A percentile compares a stretch with the other conserved stretches of the same genome.
Conservation (phyloP, 1,140 invertebrate genomes). For the Drosophila lacteicornis region DNA sequence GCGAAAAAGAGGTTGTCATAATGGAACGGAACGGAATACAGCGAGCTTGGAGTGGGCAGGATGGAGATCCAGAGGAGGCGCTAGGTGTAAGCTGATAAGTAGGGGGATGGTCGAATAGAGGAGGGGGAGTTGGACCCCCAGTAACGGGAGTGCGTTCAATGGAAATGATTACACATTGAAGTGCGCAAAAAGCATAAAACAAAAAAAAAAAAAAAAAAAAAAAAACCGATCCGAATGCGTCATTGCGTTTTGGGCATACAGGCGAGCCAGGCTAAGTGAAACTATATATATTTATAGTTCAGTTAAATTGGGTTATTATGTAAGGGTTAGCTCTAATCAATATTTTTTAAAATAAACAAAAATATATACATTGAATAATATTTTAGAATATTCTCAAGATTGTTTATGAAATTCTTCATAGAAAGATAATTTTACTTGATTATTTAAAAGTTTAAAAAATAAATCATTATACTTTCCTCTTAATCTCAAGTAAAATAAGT, state of each 20-base stretch:
- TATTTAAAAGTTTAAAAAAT: neutral
- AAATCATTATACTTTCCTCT: too few species aligned
- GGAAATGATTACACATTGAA: slow-evolving; percentile 39
- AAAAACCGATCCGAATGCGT: slow-evolving; percentile 40
- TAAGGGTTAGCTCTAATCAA: neutral
- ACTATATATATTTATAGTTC: neutral
- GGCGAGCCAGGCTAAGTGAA: neutral
- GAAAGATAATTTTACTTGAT: too few species aligned
- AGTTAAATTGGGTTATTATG: neutral
- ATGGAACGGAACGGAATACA: slow-evolving; percentile 9
- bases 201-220: slow-evolving; percentile 19
- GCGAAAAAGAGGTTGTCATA: slow-evolving; percentile 46
- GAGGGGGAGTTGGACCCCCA: neutral
- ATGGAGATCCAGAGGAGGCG: slow-evolving; percentile 17
- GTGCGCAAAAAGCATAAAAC: slow-evolving; percentile 59
- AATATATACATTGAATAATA: neutral
- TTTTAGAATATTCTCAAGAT: neutral
- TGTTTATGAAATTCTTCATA: neutral
- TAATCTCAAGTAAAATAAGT: too few species aligned
- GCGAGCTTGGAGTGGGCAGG: neutral
- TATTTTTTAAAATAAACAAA: neutral
- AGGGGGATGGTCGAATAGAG: too few species aligned
- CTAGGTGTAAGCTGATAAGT: slow-evolving; percentile 28
- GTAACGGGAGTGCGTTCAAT: slow-evolving; percentile 47
- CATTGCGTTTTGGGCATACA: slow-evolving; percentile 23